phyloP scores from a whole-genome alignment of 2,113 vertebrate genomes.

The Rhabdornis inornatus region DNA sequence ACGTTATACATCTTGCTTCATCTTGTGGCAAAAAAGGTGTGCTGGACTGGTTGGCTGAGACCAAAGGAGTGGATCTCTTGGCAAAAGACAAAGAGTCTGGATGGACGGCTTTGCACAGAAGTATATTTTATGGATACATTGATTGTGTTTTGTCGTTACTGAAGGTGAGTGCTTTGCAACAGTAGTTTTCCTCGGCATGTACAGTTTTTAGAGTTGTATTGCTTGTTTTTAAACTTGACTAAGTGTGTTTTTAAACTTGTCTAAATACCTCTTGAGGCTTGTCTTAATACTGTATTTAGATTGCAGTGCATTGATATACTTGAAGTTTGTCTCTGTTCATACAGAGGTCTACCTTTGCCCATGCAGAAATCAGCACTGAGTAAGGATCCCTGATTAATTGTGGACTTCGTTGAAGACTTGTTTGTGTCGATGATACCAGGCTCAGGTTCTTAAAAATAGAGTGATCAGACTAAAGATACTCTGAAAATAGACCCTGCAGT shows the following conservation, averaged over 20 bases:
- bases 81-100: conserved; percentile 92
- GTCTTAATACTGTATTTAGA: neutral
- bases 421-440: neutral
- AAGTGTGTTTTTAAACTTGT: neutral
- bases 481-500: neutral
- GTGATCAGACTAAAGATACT: neutral
- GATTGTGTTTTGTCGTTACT: conserved; percentile 89
- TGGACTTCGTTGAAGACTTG: neutral
- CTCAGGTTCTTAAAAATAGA: neutral
- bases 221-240: neutral
- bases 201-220: neutral
- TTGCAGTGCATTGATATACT: neutral
- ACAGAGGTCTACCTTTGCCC: neutral
- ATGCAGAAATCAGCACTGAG: neutral
- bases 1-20: conserved; percentile 86
- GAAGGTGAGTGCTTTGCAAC: conserved; percentile 75
- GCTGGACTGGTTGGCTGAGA: conserved; percentile 89
- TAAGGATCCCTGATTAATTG: neutral
- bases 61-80: conserved; percentile 83
- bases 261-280: neutral
- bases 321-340: neutral
- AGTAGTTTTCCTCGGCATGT: neutral
- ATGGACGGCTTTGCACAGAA: conserved; percentile 95
- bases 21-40: conserved; percentile 89
- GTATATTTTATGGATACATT: conserved; percentile 94